Base-by-base conservation (phyloP, 2,797 vertebrate genomes). In the Xiphophorus birchmanni region DNA sequence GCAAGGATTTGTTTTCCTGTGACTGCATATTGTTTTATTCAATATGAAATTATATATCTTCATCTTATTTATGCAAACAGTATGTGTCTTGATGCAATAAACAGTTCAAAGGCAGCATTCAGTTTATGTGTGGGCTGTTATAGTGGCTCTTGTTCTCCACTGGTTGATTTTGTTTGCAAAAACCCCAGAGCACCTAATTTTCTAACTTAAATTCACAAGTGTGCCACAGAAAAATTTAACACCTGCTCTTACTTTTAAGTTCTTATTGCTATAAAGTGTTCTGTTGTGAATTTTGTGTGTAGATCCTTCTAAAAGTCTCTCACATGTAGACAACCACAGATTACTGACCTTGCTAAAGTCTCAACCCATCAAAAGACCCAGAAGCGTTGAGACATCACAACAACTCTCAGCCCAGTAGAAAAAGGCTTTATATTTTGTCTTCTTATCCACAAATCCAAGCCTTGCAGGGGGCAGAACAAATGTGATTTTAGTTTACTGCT, bases 61-160 rank as follows among this genome's bases (percentile, higher is more conserved):
- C 42, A 45, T 72, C 42, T 72, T 45, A 15, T 45, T 72, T 45
- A 29, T 75, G 23, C 50, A 75, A 56, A 40, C 69, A 54, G 26
- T 58, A 26, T 15, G 52, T 29, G 15, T 23, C 15, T 12, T 45
- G 17, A 32, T 76, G 54, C n/a, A 63, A 60, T 58, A 63, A 45
- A 63, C 18, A 17, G 74, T 23, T 63, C 15, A 63, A 65, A 63
- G 17, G 37, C 37, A 47, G 56, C n/a, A 23, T 63, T 35, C 40
- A 32, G 40, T 32, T 60, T 15, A 23, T 76, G 40, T 76, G 40
- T 58, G 74, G 74, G 52, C 60, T 75, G 58, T 32, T 76, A 18
- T 45, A 45, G 44, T 32, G 44, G 21, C 75, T 76, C 56, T 76
- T 76, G 58, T 48, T 47, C 45, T 48, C 37, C 52, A 58, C 74